Conservation (phyloP, 2,888 invertebrate species). For the Anagyrus pseudococci region DNA sequence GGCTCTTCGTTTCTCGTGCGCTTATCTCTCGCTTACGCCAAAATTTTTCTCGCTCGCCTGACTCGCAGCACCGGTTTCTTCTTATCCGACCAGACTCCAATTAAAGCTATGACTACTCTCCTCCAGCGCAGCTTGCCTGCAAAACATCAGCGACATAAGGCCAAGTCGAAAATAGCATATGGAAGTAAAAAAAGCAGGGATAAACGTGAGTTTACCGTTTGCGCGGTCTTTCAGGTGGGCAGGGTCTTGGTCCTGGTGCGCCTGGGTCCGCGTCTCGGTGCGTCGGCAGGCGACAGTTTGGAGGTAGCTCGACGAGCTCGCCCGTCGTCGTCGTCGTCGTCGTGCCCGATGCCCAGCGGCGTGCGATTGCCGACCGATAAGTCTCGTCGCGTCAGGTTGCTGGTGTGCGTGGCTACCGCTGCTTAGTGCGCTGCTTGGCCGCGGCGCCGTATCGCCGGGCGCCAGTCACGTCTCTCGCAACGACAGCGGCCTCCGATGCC, state of each 20-base stretch:
- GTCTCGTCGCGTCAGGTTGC: conserved; percentile 59
- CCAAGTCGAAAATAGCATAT: too few relatives aligned
- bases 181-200: too few relatives aligned
- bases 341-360: conserved; percentile 44
- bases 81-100: conserved; percentile 12
- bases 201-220: neutral
- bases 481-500: conserved; percentile 96
- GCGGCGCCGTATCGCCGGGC: conserved; percentile 47
- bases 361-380: conserved; percentile 49
- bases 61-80: conserved; percentile 29
- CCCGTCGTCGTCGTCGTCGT: conserved; percentile 31
- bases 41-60: too few relatives aligned
- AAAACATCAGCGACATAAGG: conserved; percentile 5
- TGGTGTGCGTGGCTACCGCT: conserved; percentile 54
- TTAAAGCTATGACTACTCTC: conserved; percentile 24
- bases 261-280: conserved; percentile 48
- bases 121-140: conserved; percentile 23
- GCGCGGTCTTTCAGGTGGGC: conserved; percentile 50
- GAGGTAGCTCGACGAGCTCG: conserved; percentile 49
- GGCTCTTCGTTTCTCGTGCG: too few relatives aligned
- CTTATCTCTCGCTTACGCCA: too few relatives aligned
- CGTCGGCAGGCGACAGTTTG: conserved; percentile 55
- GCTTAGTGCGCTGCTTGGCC: conserved; percentile 52
- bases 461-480: conserved; percentile 96
- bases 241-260: conserved; percentile 55